A percentile compares a stretch with the other conserved stretches of the same genome.
These are phyloP conservation scores for Lordiphosa fenestrarum DNA, from an alignment of 2,888 invertebrate species.

Conservation along the genomic window DNA sequence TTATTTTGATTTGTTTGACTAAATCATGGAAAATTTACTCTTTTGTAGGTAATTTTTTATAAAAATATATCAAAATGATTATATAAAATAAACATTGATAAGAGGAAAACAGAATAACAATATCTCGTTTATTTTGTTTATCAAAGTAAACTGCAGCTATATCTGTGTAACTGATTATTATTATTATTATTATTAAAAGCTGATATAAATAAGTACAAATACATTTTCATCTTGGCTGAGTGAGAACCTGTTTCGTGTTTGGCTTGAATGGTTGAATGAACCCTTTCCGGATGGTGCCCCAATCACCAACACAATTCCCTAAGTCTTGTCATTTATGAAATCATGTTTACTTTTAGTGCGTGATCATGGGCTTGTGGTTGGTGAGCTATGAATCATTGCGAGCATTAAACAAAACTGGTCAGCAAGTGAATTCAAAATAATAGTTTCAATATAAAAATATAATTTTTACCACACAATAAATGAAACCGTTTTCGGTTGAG, in stretches of 20 bases:
- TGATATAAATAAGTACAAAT: constrained; percentile 27
- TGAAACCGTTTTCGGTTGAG: no score
- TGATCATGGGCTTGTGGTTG: constrained; percentile 19
- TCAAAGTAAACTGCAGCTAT: constrained; percentile 37
- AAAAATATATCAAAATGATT: constrained; percentile 13
- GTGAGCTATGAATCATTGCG: constrained; percentile 20
- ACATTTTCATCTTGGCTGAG: constrained; percentile 32
- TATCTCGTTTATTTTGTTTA: constrained; percentile 21
- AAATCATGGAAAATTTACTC: no score
- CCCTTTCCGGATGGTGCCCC: constrained; percentile 37
- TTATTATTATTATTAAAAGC: constrained; percentile 9
- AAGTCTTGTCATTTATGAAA: constrained; percentile 54
- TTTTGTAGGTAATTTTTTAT: constrained; percentile 11
- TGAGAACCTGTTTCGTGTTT: constrained; percentile 55
- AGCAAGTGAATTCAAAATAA: background rate
- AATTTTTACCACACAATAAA: no score
- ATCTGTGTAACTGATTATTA: constrained; percentile 18
- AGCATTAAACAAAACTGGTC: background rate
- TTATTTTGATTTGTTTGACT: no score
- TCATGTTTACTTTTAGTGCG: constrained; percentile 39
- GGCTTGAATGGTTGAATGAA: constrained; percentile 66
- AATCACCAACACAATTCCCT: constrained; percentile 2
- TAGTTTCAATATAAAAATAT: no score
- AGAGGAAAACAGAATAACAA: constrained; percentile 3
- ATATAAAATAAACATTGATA: constrained; percentile 37